Evolutionary conservation across 2,113 vertebrate genomes (phyloP).

Genomic region (Amblyopsis rosae): DNA sequence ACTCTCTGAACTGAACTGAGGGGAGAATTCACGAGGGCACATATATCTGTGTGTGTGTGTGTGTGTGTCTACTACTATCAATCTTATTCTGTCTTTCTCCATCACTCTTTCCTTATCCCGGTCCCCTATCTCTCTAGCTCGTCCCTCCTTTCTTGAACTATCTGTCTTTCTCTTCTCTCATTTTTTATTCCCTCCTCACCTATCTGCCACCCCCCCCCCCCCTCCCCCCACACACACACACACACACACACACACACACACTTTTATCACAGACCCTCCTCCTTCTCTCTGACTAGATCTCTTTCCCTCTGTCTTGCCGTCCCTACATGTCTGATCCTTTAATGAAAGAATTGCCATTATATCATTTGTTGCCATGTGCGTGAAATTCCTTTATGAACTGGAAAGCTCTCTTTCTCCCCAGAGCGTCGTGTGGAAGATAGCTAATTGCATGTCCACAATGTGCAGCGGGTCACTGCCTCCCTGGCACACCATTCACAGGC

Average conservation of each 20-base stretch:
- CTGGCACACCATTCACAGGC: conserved; percentile 77
- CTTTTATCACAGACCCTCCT: conserved; percentile 8
- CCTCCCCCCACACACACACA: too few species aligned
- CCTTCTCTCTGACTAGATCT: conserved; percentile 46
- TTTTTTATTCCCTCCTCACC: conserved; percentile 53
- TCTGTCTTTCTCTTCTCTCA: conserved; percentile 11
- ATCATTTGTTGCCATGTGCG: conserved; percentile 70
- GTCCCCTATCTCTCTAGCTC: conserved; percentile 34
- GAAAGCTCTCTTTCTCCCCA: conserved; percentile 52
- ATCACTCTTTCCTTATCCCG: conserved; percentile 48
- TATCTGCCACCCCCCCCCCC: conserved; percentile 20
- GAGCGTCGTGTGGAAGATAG: conserved; percentile 71
- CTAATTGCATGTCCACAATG: conserved; percentile 75
- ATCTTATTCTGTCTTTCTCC: conserved; percentile 25
- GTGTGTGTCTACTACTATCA: conserved; percentile 24
- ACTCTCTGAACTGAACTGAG: conserved; percentile 43
- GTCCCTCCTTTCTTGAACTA: not conserved
- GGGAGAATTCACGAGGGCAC: conserved; percentile 46
- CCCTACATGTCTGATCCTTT: conserved; percentile 60
- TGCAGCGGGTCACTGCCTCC: conserved; percentile 61
- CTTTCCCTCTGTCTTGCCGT: conserved; percentile 58
- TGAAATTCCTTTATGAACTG: conserved; percentile 71
- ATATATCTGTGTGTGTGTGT: conserved; percentile 23
- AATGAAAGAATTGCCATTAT: conserved; percentile 76
- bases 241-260: too few species aligned